Conservation (phyloP, 2,113 vertebrate genomes). For the Perca flavescens region DNA sequence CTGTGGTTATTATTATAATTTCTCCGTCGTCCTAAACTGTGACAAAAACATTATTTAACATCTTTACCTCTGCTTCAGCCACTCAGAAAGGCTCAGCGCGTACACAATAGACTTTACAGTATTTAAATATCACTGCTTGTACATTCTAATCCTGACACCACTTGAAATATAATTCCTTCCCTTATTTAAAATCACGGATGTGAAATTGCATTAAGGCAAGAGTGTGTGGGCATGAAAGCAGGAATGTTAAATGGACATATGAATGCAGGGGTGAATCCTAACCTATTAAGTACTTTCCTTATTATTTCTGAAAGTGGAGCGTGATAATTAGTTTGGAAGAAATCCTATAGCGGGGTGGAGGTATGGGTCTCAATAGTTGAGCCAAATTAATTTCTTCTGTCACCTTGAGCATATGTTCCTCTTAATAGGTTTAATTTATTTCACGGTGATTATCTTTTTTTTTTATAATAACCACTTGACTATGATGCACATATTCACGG, state of each 20-base stretch:
- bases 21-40: constrained; percentile 62
- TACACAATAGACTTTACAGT: constrained; percentile 55
- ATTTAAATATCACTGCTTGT: constrained; percentile 78
- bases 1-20: constrained; percentile 70
- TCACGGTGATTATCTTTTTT: constrained; percentile 76
- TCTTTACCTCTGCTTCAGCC: constrained; percentile 70
- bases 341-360: constrained; percentile 80
- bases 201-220: constrained; percentile 81
- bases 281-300: constrained; percentile 84
- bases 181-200: constrained; percentile 75
- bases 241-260: constrained; percentile 81
- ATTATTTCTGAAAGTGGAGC: constrained; percentile 85
- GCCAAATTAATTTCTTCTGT: constrained; percentile 84
- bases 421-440: constrained; percentile 85
- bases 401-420: constrained; percentile 82
- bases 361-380: constrained; percentile 82
- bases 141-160: constrained; percentile 80
- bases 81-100: constrained; percentile 44
- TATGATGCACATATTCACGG: constrained; percentile 67
- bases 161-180: constrained; percentile 81
- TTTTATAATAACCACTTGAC: constrained; percentile 57
- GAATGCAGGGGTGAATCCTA: constrained; percentile 82
- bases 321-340: constrained; percentile 83
- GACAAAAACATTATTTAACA: constrained; percentile 79
- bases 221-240: constrained; percentile 79